These are phyloP conservation scores for Pygathrix nemaeus DNA, from an alignment of 2,113 vertebrate species.

Conservation along the genomic window DNA sequence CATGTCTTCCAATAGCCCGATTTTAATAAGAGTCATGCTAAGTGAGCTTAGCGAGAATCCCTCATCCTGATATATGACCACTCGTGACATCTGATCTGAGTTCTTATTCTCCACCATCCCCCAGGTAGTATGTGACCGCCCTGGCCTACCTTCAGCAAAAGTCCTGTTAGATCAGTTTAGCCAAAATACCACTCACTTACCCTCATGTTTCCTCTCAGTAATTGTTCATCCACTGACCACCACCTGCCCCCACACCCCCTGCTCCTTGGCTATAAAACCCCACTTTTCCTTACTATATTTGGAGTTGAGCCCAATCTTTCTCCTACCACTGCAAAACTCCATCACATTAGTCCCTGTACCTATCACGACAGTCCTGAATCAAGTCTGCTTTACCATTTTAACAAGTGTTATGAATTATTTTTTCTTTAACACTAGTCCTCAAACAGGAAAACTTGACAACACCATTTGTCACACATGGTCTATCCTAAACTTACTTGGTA, in stretches of 20 bases:
- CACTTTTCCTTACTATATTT: neutral
- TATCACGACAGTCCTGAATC: neutral
- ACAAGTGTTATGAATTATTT: neutral
- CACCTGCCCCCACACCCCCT: neutral
- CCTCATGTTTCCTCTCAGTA: neutral
- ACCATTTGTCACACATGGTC: neutral
- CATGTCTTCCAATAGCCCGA: neutral
- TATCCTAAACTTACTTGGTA: neutral
- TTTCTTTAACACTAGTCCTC: neutral
- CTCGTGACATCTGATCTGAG: neutral
- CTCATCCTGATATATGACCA: neutral
- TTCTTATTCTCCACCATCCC: neutral
- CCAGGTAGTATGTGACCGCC: neutral
- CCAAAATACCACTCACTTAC: neutral
- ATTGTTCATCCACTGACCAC: neutral
- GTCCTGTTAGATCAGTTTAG: neutral
- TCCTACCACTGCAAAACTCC: neutral
- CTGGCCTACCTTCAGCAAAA: neutral
- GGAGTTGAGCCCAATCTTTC: neutral
- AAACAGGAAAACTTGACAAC: neutral
- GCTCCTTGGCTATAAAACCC: neutral
- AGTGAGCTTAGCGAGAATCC: neutral
- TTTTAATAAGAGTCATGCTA: neutral
- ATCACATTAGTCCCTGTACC: neutral
- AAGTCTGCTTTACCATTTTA: neutral